phyloP scores from a whole-genome alignment of 2,797 vertebrate genomes.

The Crocidura indochinensis region DNA sequence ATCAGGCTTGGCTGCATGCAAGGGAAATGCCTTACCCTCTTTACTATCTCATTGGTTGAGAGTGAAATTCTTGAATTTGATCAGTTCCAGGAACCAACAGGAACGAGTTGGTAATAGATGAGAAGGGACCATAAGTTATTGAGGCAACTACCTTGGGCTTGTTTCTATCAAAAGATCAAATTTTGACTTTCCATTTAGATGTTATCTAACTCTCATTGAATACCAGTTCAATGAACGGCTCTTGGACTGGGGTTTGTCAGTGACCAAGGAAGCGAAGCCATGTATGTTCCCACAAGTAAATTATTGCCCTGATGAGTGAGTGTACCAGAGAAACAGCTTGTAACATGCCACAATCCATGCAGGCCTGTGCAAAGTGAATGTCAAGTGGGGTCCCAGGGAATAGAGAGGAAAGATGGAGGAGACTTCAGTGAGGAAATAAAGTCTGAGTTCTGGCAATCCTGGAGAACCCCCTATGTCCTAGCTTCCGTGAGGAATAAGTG shows the following conservation, averaged over 20 bases:
- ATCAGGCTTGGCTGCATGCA: too few relatives aligned
- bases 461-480: not conserved
- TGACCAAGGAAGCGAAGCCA: not conserved
- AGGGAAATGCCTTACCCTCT: too few relatives aligned
- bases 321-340: not conserved
- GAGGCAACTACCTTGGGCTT: not conserved
- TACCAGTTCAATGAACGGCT: not conserved
- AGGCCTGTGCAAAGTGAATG: not conserved
- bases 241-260: not conserved
- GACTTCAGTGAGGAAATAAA: fast-evolving
- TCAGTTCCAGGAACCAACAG: not conserved
- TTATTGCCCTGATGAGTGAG: not conserved
- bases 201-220: not conserved
- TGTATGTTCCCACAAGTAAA: not conserved
- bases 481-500: not conserved
- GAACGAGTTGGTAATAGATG: too few relatives aligned
- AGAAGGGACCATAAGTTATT: not conserved
- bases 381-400: not conserved
- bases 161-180: not conserved
- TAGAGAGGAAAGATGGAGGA: not conserved
- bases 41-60: too few relatives aligned
- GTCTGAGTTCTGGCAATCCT: not conserved
- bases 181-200: not conserved
- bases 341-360: not conserved
- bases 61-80: not conserved